Evolutionary conservation across 2,888 invertebrate species (phyloP).

Genomic region (Luperina testacea): DNA sequence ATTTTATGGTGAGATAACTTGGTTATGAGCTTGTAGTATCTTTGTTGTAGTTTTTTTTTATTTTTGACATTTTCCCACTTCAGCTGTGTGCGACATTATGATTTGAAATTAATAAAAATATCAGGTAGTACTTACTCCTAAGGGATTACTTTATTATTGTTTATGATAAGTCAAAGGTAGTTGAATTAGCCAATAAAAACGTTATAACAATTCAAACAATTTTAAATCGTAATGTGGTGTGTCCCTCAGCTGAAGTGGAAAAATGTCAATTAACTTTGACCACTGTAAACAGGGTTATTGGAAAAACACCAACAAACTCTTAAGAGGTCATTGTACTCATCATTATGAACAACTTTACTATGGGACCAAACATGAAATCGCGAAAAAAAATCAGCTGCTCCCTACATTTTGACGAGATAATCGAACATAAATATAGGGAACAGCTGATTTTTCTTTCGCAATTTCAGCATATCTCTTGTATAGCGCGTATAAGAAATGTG

Average conservation of each 20-base stretch:
- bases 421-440: no score
- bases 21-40: slow-evolving; percentile 6
- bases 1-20: slow-evolving; percentile 2
- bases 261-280: background rate
- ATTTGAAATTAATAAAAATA: no score
- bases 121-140: no score
- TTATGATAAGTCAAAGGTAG: background rate
- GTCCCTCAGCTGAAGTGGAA: background rate
- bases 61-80: background rate
- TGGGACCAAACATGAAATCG: no score
- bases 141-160: background rate
- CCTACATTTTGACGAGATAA: no score
- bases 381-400: no score
- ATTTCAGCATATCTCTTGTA: no score
- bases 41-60: slow-evolving; percentile 11
- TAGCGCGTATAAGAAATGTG: no score
- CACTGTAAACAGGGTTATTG: background rate
- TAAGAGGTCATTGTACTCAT: no score
- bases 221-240: background rate
- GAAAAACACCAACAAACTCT: no score
- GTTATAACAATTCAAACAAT: background rate
- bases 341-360: no score
- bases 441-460: no score
- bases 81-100: background rate
- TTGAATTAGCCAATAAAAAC: background rate